A percentile compares a stretch with the other conserved stretches of the same genome.
Evolutionary conservation across 2,113 vertebrate species (phyloP).

Genomic region (Barnardius zonarius): DNA sequence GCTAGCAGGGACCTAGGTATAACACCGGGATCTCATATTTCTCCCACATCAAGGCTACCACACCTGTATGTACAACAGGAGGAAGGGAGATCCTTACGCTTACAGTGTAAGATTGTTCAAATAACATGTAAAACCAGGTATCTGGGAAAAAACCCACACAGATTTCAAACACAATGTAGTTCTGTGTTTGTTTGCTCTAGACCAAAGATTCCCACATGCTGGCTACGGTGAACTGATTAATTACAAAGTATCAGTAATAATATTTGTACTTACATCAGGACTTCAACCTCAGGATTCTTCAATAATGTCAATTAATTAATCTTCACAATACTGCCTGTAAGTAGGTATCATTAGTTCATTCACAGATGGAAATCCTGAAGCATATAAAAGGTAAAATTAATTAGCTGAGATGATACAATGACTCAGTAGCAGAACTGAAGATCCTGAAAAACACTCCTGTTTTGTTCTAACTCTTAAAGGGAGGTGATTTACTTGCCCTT

Average conservation of each 20-base stretch:
- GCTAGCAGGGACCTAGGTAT: fast-evolving
- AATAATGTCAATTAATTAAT: slow-evolving; percentile 55
- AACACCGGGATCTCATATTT: not conserved
- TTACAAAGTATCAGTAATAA: not conserved
- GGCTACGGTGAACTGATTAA: not conserved
- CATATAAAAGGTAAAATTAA: slow-evolving; percentile 23
- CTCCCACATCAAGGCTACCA: not conserved
- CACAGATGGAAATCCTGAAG: slow-evolving; percentile 40
- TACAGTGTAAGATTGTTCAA: not conserved
- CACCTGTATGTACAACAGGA: fast-evolving
- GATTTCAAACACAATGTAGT: not conserved
- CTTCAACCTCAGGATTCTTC: slow-evolving; percentile 48
- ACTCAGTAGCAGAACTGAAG: slow-evolving; percentile 17
- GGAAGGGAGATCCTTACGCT: not conserved
- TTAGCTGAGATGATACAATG: not conserved
- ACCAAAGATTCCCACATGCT: not conserved
- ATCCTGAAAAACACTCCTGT: not conserved
- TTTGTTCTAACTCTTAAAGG: not conserved
- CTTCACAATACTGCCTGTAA: slow-evolving; percentile 24
- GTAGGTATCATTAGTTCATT: slow-evolving; percentile 43
- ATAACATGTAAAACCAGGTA: not conserved
- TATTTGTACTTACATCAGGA: slow-evolving; percentile 26
- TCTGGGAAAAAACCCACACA: not conserved
- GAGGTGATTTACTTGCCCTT: slow-evolving; percentile 6
- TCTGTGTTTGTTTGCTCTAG: slow-evolving; percentile 5